These are phyloP conservation scores for Ametastegia equiseti DNA, from an alignment of 2,888 invertebrate species.

Conservation along the genomic window DNA sequence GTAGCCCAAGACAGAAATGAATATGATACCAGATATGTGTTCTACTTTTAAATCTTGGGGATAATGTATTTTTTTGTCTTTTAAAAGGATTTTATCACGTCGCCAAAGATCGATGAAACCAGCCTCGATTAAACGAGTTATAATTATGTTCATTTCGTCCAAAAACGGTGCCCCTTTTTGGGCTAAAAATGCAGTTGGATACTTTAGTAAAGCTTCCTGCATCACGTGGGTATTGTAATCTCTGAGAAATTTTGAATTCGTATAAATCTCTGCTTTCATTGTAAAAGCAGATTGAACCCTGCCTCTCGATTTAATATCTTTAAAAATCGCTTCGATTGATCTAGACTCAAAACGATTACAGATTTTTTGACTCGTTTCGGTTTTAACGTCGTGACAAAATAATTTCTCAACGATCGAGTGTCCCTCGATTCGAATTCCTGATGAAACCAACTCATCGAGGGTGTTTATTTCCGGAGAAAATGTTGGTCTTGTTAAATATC, in stretches of 20 bases:
- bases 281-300: background rate
- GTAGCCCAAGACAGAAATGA: slow-evolving; percentile 1
- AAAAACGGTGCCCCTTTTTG: slow-evolving; percentile 16
- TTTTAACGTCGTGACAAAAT: slow-evolving; percentile 2
- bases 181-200: slow-evolving; percentile 16
- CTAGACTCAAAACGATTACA: background rate
- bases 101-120: slow-evolving; percentile 30
- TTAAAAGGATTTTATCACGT: background rate
- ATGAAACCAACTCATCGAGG: background rate
- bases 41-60: background rate
- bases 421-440: slow-evolving; percentile 16
- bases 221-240: slow-evolving; percentile 3
- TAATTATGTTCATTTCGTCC: slow-evolving; percentile 14
- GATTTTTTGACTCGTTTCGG: background rate
- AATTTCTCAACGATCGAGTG: background rate
- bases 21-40: background rate
- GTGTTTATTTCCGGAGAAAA: slow-evolving; percentile 14
- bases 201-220: slow-evolving; percentile 10
- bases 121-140: slow-evolving; percentile 7
- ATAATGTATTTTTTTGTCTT: background rate
- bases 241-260: slow-evolving; percentile 21
- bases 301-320: background rate
- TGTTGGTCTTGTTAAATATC: slow-evolving; percentile 16
- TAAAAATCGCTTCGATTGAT: background rate
- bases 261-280: background rate